Conservation (phyloP, 2,888 invertebrate species). For the Cosmia pyralina region DNA sequence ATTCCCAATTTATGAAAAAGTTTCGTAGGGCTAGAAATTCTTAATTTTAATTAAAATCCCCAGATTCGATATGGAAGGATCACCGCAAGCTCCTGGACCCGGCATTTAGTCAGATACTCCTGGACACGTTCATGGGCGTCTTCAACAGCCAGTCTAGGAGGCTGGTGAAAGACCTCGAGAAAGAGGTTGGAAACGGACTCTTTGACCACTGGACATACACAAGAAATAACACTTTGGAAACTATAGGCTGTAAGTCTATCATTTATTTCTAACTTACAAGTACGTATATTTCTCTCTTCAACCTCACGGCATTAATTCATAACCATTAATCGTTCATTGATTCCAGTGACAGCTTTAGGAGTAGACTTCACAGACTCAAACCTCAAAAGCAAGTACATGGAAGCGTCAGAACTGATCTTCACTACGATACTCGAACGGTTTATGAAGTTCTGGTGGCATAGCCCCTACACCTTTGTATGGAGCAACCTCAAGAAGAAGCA, state of each 20-base stretch:
- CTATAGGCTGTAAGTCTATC: constrained; percentile 79
- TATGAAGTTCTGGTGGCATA: constrained; percentile 80
- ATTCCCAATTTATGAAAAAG: no score
- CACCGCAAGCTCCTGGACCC: constrained; percentile 79
- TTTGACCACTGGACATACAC: constrained; percentile 82
- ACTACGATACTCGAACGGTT: constrained; percentile 77
- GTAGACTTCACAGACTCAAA: constrained; percentile 78
- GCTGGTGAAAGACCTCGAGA: constrained; percentile 70
- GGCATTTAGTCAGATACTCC: constrained; percentile 75
- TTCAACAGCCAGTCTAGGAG: constrained; percentile 77
- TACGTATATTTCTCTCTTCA: background rate
- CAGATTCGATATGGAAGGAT: constrained; percentile 77
- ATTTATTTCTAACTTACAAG: background rate
- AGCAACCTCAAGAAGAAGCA: constrained; percentile 77
- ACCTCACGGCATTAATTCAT: background rate
- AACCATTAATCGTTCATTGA: background rate
- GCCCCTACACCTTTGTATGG: constrained; percentile 73
- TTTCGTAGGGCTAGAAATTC: no score
- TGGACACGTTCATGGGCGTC: constrained; percentile 75
- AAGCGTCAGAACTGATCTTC: constrained; percentile 77
- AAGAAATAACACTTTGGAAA: constrained; percentile 79
- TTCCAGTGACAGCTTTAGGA: constrained; percentile 81
- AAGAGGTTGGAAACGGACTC: constrained; percentile 71
- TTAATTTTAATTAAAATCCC: background rate
- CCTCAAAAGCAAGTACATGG: constrained; percentile 77